These are phyloP conservation scores for Sorex fumeus DNA, from an alignment of 2,113 vertebrate species.

Conservation along the genomic window DNA sequence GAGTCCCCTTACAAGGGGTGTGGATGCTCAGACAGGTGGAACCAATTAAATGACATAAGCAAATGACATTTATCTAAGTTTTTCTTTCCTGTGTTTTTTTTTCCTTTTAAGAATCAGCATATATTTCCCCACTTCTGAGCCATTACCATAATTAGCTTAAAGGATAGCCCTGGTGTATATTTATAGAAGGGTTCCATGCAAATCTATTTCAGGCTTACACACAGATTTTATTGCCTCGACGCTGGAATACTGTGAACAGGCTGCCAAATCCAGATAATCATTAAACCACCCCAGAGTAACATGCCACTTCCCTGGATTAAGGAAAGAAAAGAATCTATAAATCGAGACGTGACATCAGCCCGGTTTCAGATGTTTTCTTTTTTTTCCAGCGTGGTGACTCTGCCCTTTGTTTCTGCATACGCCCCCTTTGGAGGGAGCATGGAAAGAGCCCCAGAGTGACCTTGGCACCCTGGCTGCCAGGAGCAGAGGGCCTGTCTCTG, in stretches of 20 bases:
- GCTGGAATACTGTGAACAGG: slow-evolving; percentile 26
- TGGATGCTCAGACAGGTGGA: not conserved
- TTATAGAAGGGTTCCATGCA: slow-evolving; percentile 53
- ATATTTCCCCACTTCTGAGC: slow-evolving; percentile 47
- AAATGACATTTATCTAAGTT: slow-evolving; percentile 18
- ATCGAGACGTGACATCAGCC: slow-evolving; percentile 73
- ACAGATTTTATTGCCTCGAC: slow-evolving; percentile 68
- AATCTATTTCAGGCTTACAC: slow-evolving; percentile 62
- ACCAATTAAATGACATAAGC: not conserved
- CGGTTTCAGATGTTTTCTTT: slow-evolving; percentile 47
- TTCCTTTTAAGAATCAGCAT: slow-evolving; percentile 34
- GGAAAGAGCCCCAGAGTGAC: not conserved
- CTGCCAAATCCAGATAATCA: slow-evolving; percentile 76
- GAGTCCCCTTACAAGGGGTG: not conserved
- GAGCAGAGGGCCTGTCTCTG: not conserved
- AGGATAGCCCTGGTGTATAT: slow-evolving; percentile 29
- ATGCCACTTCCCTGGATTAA: slow-evolving; percentile 10
- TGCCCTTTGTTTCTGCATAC: slow-evolving; percentile 17
- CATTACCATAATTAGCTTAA: slow-evolving; percentile 59
- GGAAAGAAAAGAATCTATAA: slow-evolving; percentile 65
- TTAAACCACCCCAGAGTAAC: slow-evolving; percentile 71
- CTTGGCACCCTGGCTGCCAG: not conserved
- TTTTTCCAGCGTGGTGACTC: not conserved
- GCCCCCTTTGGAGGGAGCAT: not conserved
- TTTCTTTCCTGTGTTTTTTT: slow-evolving; percentile 20